Evolutionary conservation across 2,888 invertebrate species (phyloP), one percentile per base, ranked within the genome.

Genomic region (Phalangium opilio): DNA sequence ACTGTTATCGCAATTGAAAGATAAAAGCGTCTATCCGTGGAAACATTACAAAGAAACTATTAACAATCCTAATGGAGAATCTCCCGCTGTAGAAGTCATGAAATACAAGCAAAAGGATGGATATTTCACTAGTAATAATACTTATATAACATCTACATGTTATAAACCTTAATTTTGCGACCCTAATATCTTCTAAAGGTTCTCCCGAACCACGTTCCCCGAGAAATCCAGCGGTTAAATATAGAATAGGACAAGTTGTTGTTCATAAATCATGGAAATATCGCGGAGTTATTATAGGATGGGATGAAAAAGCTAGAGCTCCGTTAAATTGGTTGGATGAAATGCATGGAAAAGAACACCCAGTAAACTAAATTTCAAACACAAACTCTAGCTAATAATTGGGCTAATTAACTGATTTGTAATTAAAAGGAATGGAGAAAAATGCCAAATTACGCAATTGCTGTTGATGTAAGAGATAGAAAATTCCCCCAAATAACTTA

Each of bases 221-320:
- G 10, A 59, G 70, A 17, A 63, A 69, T 2, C 59, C 64, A 2
- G 52, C 62, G 42, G 64, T 73, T 2, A 62, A 65, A 43, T 73
- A 62, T 56, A 61, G 69, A 18, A 64, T 74, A 17, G 74, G 74
- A 1, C 72, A 74, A 59, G 71, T 73, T 21, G 63, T 73, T 34
- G 56, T 59, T 48, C 72, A 72, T 51, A 67, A 65, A 54, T 52
- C 55, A 7, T 65, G 63, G 60, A 67, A 67, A 19, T 72, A 70
- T 51, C 58, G 67, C 51, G 74, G 70, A 2, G 71, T 74, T 11
- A 68, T 74, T 43, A 61, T 73, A 35, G 73, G 72, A 34, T 74
- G 73, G 73, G 73, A 74, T 59, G 59, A 61, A 45, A 55, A 55
- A 34, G 68, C 70, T 4, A 63, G 59, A 62, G 71, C 71, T n/a